These are phyloP conservation scores for Oxygymnocypris stewartii DNA, from an alignment of 2,113 vertebrate genomes.

Conservation along the genomic window DNA sequence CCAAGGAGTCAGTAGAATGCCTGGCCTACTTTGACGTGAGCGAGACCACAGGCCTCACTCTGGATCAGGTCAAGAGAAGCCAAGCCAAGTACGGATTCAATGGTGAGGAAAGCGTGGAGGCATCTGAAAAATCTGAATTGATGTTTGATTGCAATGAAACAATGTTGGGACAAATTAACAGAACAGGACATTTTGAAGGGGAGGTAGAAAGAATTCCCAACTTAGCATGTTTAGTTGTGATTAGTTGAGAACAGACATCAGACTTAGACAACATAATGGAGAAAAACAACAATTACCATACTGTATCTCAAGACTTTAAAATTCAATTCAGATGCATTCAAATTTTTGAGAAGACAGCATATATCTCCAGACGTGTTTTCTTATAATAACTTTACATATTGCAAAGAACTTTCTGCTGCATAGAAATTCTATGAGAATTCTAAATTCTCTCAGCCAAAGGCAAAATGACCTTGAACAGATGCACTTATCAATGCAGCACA, in stretches of 20 bases:
- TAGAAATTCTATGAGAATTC: too few species aligned
- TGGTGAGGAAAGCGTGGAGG: conserved; percentile 74
- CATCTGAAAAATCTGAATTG: neutral
- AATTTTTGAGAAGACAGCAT: neutral
- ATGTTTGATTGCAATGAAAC: neutral
- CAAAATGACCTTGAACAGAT: neutral
- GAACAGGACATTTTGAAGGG: neutral
- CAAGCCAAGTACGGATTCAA: conserved; percentile 87
- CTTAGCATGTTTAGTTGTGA: neutral
- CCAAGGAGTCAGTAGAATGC: conserved; percentile 77
- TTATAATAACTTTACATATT: neutral
- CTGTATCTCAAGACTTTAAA: neutral
- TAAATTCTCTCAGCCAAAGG: neutral
- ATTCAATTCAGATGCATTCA: neutral
- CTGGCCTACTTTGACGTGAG: conserved; percentile 84
- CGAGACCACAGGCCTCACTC: conserved; percentile 81
- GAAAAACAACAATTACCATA: neutral
- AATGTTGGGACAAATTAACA: neutral
- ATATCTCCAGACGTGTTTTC: neutral
- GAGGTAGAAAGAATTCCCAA: neutral
- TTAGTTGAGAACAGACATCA: neutral
- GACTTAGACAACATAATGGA: neutral
- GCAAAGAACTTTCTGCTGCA: neutral
- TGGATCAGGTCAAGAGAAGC: conserved; percentile 84
- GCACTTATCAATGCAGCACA: neutral